phyloP scores from a whole-genome alignment of 2,113 vertebrate species.

The Coreoperca whiteheadi region DNA sequence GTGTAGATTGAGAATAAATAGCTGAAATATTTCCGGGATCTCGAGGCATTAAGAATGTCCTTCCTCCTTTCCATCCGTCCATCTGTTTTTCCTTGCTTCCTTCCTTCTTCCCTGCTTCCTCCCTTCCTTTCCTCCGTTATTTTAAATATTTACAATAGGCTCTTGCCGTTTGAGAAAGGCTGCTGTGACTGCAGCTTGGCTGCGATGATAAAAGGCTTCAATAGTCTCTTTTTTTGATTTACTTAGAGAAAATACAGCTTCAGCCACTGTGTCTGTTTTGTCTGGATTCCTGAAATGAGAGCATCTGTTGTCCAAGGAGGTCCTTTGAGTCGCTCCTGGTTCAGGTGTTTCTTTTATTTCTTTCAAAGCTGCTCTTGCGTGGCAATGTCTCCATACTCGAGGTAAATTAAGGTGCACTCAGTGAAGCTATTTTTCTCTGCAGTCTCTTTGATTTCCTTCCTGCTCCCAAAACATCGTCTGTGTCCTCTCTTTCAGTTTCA shows the following conservation, averaged over 20 bases:
- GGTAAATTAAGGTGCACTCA: background rate
- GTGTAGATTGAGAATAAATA: background rate
- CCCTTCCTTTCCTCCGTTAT: background rate
- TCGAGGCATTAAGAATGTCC: background rate
- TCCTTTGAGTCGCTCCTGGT: background rate
- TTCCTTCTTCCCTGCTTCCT: background rate
- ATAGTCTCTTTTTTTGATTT: background rate
- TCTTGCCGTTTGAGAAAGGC: background rate
- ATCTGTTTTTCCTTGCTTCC: background rate
- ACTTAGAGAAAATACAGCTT: background rate
- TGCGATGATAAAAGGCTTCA: background rate
- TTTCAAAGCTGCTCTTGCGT: background rate
- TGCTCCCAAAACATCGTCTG: background rate
- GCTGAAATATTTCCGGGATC: background rate
- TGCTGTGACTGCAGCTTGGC: background rate
- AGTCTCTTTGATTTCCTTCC: background rate
- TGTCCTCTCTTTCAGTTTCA: background rate
- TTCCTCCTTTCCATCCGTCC: background rate
- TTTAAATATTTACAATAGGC: background rate
- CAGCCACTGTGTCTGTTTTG: background rate
- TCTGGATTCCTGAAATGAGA: background rate
- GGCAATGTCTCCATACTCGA: background rate
- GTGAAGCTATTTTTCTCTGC: background rate
- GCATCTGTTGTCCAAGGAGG: background rate
- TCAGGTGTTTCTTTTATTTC: slow-evolving; percentile 7